Evolutionary conservation across 2,888 invertebrate genomes (phyloP).

Genomic region (Craniophora ligustri): DNA sequence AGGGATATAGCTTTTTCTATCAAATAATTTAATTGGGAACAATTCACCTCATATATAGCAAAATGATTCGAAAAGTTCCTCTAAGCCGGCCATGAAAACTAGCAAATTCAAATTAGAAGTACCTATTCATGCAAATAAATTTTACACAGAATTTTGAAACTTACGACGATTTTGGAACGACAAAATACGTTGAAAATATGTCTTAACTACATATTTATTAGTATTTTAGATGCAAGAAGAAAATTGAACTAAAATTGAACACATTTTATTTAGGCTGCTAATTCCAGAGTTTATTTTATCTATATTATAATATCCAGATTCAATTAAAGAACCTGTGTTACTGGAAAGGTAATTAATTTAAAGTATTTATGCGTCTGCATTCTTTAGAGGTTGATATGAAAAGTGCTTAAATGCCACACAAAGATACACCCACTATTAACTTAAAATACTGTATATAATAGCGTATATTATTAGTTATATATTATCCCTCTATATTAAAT

Average conservation of each 20-base stretch:
- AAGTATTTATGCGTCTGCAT: background rate
- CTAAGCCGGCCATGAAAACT: too few species aligned
- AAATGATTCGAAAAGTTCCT: too few species aligned
- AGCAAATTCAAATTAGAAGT: too few species aligned
- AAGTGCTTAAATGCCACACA: slow-evolving; percentile 11
- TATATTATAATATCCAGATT: background rate
- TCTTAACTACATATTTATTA: too few species aligned
- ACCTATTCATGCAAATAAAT: too few species aligned
- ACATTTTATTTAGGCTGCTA: too few species aligned
- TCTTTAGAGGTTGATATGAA: too few species aligned
- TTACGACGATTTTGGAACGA: background rate
- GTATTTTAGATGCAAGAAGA: background rate
- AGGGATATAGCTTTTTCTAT: too few species aligned
- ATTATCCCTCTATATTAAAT: background rate
- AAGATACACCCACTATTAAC: background rate
- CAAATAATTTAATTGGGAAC: too few species aligned
- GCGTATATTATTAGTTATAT: background rate
- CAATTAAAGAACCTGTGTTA: background rate
- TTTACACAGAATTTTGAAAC: too few species aligned
- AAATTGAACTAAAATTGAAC: too few species aligned
- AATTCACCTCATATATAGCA: too few species aligned
- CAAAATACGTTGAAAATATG: background rate
- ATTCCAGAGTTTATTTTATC: background rate
- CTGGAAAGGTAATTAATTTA: background rate
- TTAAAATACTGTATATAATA: background rate